Evolutionary conservation across 2,113 vertebrate genomes (phyloP).

Genomic region (Aspiorhynchus laticeps): DNA sequence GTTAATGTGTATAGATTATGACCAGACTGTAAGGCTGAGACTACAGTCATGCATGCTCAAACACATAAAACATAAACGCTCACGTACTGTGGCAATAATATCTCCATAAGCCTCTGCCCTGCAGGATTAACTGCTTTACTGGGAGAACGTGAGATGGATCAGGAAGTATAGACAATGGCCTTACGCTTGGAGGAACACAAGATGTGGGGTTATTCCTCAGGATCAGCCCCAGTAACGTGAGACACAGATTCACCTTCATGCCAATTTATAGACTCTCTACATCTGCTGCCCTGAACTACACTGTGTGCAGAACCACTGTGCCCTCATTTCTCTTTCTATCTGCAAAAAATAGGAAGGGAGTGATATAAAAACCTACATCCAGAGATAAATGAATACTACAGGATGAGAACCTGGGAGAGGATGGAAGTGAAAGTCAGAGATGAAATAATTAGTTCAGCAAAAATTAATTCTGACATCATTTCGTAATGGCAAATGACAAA

Average conservation of each 20-base stretch:
- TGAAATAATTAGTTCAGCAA: background rate
- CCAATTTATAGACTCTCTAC: constrained; percentile 32
- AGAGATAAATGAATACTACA: background rate
- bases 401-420: constrained; percentile 28
- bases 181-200: background rate
- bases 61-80: no score
- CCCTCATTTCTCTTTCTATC: constrained; percentile 37
- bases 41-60: no score
- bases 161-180: constrained; percentile 3
- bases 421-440: constrained; percentile 1
- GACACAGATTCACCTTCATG: constrained; percentile 48
- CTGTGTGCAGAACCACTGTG: constrained; percentile 20
- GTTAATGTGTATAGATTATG: no score
- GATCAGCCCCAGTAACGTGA: constrained; percentile 26
- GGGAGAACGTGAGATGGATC: constrained; percentile 7
- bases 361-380: background rate
- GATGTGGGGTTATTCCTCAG: constrained; percentile 17
- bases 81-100: no score
- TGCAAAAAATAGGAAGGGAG: background rate
- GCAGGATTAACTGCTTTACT: constrained; percentile 6
- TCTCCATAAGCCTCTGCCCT: background rate
- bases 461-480: background rate
- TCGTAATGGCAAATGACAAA: background rate
- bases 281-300: constrained; percentile 10
- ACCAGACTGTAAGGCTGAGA: no score